A percentile compares a stretch with the other conserved stretches of the same genome.
Evolutionary conservation across 2,113 vertebrate genomes (phyloP).

Genomic region (Aspidoscelis tigris): DNA sequence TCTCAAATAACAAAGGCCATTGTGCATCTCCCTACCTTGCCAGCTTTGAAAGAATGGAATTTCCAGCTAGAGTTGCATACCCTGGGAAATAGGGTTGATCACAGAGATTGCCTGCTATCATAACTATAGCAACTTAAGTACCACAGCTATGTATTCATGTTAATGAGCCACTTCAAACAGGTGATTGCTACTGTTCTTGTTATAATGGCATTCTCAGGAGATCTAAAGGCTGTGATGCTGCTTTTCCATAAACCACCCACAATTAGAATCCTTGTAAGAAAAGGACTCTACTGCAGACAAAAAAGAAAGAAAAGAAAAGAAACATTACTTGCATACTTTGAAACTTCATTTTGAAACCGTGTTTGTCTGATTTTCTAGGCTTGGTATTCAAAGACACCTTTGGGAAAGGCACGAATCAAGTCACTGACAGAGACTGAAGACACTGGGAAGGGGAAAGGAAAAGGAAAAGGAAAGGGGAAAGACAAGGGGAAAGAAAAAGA

Average conservation of each 20-base stretch:
- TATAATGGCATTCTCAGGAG: conserved; percentile 49
- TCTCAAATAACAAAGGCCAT: conserved; percentile 51
- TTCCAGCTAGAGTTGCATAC: conserved; percentile 51
- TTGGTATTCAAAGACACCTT: conserved; percentile 84
- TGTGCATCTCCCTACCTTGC: conserved; percentile 46
- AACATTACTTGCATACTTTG: conserved; percentile 10
- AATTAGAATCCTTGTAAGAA: conserved; percentile 41
- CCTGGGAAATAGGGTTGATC: conserved; percentile 49
- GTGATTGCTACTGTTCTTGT: conserved; percentile 37
- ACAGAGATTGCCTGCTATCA: conserved; percentile 46
- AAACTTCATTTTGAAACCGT: conserved; percentile 6
- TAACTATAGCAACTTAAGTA: conserved; percentile 63
- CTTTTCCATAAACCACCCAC: conserved; percentile 35
- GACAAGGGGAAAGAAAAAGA: conserved; percentile 35
- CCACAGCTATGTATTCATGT: conserved; percentile 50
- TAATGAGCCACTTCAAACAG: conserved; percentile 56
- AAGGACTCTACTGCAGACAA: neutral
- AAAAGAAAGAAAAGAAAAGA: neutral
- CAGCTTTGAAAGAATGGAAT: conserved; percentile 48
- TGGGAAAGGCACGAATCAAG: conserved; percentile 73
- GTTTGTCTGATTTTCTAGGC: conserved; percentile 67
- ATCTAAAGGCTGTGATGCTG: conserved; percentile 36
- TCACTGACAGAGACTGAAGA: conserved; percentile 36
- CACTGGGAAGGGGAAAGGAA: conserved; percentile 42
- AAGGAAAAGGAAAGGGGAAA: conserved; percentile 45